Conservation (phyloP, 2,888 invertebrate genomes). For the Zaprionus bogoriensis region DNA sequence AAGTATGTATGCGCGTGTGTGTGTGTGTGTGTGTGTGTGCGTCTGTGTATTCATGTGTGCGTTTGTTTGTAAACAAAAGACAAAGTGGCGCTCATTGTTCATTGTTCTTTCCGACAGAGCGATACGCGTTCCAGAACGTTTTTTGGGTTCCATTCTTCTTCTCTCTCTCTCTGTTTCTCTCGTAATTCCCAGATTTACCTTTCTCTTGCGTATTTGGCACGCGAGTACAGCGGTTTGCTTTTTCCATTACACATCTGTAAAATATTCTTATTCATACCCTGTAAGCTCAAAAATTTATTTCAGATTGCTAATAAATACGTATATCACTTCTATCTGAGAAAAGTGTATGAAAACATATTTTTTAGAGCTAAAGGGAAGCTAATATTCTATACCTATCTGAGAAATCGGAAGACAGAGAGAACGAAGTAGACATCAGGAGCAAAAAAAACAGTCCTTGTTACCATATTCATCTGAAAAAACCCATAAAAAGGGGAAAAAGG, state of each 20-base stretch:
- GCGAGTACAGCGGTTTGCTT: slow-evolving; percentile 52
- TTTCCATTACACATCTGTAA: too few relatives aligned
- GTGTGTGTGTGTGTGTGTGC: slow-evolving; percentile 10
- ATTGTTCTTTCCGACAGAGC: slow-evolving; percentile 54
- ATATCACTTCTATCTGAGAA: too few relatives aligned
- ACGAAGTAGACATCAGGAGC: too few relatives aligned
- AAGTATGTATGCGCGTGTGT: slow-evolving; percentile 1
- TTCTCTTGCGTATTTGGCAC: slow-evolving; percentile 43
- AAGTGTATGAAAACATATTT: too few relatives aligned
- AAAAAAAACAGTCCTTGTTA: too few relatives aligned
- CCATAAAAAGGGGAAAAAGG: too few relatives aligned
- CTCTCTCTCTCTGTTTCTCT: neutral
- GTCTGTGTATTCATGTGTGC: slow-evolving; percentile 6
- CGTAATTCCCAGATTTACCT: neutral
- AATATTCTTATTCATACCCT: neutral
- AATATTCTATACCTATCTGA: too few relatives aligned
- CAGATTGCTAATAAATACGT: too few relatives aligned
- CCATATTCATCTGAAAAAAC: too few relatives aligned
- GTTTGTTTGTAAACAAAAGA: slow-evolving; percentile 59
- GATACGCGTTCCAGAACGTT: slow-evolving; percentile 35
- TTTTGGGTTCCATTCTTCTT: neutral
- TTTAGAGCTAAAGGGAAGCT: too few relatives aligned
- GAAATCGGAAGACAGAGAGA: too few relatives aligned
- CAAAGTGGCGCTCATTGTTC: slow-evolving; percentile 62
- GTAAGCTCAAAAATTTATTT: too few relatives aligned